Evolutionary conservation across 1,140 invertebrate genomes (phyloP).

Genomic region (Zaprionus africanus): DNA sequence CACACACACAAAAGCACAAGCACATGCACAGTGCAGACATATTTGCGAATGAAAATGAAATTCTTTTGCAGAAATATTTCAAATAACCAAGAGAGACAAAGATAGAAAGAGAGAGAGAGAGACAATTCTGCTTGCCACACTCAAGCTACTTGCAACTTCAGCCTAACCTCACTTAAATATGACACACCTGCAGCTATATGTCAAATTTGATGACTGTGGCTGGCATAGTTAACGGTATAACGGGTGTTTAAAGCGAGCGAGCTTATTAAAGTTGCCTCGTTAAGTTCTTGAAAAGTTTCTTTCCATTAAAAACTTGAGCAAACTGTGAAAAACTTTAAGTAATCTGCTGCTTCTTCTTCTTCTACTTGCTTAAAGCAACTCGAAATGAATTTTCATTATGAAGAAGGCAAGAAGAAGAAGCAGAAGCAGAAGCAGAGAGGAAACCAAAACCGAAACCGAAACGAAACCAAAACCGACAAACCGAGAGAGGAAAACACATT

Average conservation of each 20-base stretch:
- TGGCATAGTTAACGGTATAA: not conserved
- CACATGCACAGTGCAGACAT: not conserved
- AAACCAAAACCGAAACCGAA: not conserved
- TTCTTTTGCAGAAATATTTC: not conserved
- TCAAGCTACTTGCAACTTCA: not conserved
- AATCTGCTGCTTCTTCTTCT: no score
- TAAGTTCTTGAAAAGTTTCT: no score
- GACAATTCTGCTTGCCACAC: not conserved
- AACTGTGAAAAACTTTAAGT: no score
- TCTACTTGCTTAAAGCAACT: no score
- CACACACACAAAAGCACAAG: not conserved
- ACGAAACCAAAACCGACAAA: not conserved
- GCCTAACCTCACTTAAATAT: not conserved
- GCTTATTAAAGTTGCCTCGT: no score
- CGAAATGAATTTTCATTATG: no score
- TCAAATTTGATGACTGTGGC: not conserved
- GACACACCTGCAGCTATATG: not conserved
- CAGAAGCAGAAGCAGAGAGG: not conserved
- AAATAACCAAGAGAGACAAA: not conserved
- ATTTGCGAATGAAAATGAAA: slow-evolving; percentile 6
- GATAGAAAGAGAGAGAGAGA: not conserved
- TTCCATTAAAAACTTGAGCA: no score
- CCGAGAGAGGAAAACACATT: slow-evolving; percentile 14
- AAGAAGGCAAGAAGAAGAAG: no score
- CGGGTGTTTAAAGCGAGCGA: not conserved